phyloP scores from a whole-genome alignment of 2,888 invertebrate species.

The Habroteleia sp. region DNA sequence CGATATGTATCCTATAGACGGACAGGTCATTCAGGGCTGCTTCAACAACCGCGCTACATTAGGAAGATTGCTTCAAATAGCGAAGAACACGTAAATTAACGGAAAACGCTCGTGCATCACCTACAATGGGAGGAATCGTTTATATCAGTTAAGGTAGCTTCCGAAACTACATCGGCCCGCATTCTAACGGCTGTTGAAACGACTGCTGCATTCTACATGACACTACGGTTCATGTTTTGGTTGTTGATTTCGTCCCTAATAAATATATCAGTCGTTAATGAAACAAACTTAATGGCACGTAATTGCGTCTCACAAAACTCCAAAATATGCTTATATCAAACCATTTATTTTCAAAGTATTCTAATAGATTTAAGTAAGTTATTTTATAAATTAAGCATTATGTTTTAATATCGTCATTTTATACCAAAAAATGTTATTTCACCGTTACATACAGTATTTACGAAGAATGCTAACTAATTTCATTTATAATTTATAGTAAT shows the following conservation, averaged over 20 bases:
- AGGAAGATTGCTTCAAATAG: constrained; percentile 52
- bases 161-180: constrained; percentile 13
- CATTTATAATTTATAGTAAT: no score
- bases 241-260: constrained; percentile 4
- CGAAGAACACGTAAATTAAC: constrained; percentile 59
- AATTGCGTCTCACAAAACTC: no score
- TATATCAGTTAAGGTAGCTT: constrained; percentile 43
- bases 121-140: constrained; percentile 26
- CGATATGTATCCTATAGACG: constrained; percentile 43
- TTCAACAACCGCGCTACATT: constrained; percentile 46
- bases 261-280: no score
- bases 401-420: no score
- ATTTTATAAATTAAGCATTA: no score
- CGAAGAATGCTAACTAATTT: no score
- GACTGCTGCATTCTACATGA: constrained; percentile 19
- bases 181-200: constrained; percentile 25
- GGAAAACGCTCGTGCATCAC: constrained; percentile 39
- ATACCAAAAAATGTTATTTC: no score
- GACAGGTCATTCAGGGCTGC: constrained; percentile 41
- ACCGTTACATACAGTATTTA: no score
- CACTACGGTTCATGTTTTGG: constrained; percentile 19
- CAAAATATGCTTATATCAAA: no score
- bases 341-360: no score
- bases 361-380: no score
- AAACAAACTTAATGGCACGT: no score